These are phyloP conservation scores for Tenualosa thibaudeaui DNA, from an alignment of 2,797 vertebrate genomes.

Conservation along the genomic window DNA sequence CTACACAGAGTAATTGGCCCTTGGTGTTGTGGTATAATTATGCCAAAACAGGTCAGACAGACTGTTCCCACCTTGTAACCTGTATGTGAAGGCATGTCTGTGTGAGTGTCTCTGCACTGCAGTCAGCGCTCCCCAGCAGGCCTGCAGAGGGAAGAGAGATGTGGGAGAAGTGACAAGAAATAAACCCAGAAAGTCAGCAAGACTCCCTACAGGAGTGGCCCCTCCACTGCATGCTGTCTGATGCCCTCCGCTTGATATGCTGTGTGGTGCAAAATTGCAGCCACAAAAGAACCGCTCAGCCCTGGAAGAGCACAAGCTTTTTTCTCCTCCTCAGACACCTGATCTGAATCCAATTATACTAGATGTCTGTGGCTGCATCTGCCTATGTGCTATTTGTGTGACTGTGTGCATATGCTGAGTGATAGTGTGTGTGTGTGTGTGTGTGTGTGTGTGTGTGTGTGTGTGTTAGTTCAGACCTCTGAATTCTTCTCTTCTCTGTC, in stretches of 20 bases:
- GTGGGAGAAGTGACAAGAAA: constrained; percentile 43
- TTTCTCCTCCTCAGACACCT: constrained; percentile 56
- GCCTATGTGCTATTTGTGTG: constrained; percentile 22
- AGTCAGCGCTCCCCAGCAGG: constrained; percentile 6
- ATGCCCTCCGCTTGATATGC: constrained; percentile 55
- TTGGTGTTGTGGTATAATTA: not conserved
- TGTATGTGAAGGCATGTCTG: constrained; percentile 7
- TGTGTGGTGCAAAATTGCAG: constrained; percentile 50
- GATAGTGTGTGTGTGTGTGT: not conserved
- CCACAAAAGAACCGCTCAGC: constrained; percentile 61
- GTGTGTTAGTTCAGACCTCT: not conserved
- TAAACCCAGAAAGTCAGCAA: constrained; percentile 43
- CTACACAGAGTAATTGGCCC: not conserved
- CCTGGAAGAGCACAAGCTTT: constrained; percentile 49
- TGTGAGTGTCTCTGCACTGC: not conserved
- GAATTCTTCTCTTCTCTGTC: not conserved
- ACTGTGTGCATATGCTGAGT: not conserved
- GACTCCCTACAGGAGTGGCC: constrained; percentile 35
- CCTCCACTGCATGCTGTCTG: constrained; percentile 51
- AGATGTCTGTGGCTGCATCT: constrained; percentile 52
- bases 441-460: not conserved
- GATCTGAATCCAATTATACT: constrained; percentile 68
- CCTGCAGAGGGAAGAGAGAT: constrained; percentile 42
- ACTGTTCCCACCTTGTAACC: not conserved
- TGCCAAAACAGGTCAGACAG: not conserved